A percentile compares a stretch with the other conserved stretches of the same genome.
Conservation (phyloP, 2,888 invertebrate species). For the Sesia apiformis region DNA sequence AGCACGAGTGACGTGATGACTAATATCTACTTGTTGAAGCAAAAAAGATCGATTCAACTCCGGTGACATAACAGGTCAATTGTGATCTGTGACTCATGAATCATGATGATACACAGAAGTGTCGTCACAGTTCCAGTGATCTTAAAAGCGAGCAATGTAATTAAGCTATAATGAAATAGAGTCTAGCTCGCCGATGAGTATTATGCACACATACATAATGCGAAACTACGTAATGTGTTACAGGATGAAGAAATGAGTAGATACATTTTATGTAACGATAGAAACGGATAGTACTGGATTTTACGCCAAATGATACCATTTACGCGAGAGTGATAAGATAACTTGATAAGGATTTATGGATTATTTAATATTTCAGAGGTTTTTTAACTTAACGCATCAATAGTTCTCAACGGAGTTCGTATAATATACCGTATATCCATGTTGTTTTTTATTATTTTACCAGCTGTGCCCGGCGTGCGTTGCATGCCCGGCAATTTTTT, state of each 20-base stretch:
- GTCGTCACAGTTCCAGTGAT: conserved; percentile 57
- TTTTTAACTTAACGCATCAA: too few relatives aligned
- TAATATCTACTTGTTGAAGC: conserved; percentile 34
- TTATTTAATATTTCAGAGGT: too few relatives aligned
- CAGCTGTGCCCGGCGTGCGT: too few relatives aligned
- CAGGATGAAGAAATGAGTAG: too few relatives aligned
- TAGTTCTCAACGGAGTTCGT: too few relatives aligned
- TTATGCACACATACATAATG: conserved; percentile 11
- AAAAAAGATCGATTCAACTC: conserved; percentile 34
- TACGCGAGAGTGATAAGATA: not conserved
- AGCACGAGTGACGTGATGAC: conserved; percentile 34
- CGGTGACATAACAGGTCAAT: conserved; percentile 26
- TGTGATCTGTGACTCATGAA: conserved; percentile 47
- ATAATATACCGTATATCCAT: too few relatives aligned
- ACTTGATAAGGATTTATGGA: not conserved
- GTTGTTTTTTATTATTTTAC: too few relatives aligned
- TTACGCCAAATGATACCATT: not conserved
- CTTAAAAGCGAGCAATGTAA: conserved; percentile 16
- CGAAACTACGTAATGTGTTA: not conserved
- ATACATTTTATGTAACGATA: not conserved
- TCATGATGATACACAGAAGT: conserved; percentile 45
- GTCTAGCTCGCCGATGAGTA: conserved; percentile 26
- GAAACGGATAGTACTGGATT: not conserved
- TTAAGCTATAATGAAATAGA: conserved; percentile 6
- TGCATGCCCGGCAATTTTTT: too few relatives aligned